Evolutionary conservation across 2,797 vertebrate genomes (phyloP).

Genomic region (Halcyon badia): DNA sequence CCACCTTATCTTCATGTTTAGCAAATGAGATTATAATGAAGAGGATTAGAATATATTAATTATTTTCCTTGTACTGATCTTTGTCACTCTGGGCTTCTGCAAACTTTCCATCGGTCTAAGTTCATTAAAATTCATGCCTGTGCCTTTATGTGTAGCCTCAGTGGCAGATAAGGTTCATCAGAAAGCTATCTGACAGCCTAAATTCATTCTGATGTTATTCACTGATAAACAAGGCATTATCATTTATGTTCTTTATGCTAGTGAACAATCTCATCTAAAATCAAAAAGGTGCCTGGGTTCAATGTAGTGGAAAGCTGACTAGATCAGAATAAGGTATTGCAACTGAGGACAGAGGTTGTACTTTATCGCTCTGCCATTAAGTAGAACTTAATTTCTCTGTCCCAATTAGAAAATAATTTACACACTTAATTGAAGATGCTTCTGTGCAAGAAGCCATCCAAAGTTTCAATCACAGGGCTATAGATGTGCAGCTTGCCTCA

Average conservation of each 20-base stretch:
- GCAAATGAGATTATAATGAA: background rate
- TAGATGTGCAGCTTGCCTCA: background rate
- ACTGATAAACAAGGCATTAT: background rate
- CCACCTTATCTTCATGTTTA: background rate
- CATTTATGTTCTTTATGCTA: background rate
- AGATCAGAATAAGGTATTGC: background rate
- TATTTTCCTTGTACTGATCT: background rate
- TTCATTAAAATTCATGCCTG: background rate
- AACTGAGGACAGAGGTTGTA: background rate
- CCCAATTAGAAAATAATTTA: background rate
- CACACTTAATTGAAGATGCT: background rate
- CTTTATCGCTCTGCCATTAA: background rate
- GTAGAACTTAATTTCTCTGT: background rate
- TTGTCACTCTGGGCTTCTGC: background rate
- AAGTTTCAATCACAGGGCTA: background rate
- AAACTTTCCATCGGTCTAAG: background rate
- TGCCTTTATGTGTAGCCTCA: background rate
- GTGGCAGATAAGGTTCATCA: background rate
- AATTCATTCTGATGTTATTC: background rate
- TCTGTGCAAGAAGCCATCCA: background rate
- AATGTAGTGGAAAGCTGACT: background rate
- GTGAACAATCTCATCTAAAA: background rate
- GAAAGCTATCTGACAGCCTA: background rate
- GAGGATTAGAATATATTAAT: background rate
- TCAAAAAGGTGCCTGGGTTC: background rate